phyloP scores from a whole-genome alignment of 2,797 vertebrate species.

The Parauchenoglanis ngamensis region DNA sequence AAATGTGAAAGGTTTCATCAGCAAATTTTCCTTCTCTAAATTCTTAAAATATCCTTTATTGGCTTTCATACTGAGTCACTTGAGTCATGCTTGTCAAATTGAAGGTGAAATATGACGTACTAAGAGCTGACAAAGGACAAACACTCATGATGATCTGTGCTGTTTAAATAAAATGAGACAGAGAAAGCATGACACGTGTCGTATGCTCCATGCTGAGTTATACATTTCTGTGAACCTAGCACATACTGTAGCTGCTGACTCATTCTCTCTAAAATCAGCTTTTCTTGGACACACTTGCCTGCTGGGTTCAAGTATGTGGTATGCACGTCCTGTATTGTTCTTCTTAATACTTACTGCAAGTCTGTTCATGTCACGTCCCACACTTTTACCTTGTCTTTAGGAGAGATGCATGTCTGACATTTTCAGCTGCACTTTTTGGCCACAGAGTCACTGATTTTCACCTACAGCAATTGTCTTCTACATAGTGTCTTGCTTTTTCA shows the following conservation, averaged over 20 bases:
- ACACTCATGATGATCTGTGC: background rate
- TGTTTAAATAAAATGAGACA: constrained; percentile 1
- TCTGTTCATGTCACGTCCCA: constrained; percentile 24
- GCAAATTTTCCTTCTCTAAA: background rate
- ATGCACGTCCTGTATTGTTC: constrained; percentile 26
- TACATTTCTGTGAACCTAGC: background rate
- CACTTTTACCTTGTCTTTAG: background rate
- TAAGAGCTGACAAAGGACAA: background rate
- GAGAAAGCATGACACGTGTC: constrained; percentile 47
- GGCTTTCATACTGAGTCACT: background rate
- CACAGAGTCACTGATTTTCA: background rate
- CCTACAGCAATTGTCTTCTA: background rate
- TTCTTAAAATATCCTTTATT: constrained; percentile 12
- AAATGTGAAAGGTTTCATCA: constrained; percentile 22
- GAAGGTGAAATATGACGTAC: background rate
- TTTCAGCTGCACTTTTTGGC: background rate
- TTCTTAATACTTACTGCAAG: constrained; percentile 27
- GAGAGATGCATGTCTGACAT: background rate
- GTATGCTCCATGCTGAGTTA: constrained; percentile 20
- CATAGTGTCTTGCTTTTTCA: background rate
- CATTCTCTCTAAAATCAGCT: constrained; percentile 5
- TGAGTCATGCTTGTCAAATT: constrained; percentile 28
- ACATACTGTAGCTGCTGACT: background rate
- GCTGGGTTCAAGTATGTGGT: constrained; percentile 13
- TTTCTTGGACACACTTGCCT: background rate